phyloP scores from a whole-genome alignment of 2,797 vertebrate species.

The Botia kubotai region DNA sequence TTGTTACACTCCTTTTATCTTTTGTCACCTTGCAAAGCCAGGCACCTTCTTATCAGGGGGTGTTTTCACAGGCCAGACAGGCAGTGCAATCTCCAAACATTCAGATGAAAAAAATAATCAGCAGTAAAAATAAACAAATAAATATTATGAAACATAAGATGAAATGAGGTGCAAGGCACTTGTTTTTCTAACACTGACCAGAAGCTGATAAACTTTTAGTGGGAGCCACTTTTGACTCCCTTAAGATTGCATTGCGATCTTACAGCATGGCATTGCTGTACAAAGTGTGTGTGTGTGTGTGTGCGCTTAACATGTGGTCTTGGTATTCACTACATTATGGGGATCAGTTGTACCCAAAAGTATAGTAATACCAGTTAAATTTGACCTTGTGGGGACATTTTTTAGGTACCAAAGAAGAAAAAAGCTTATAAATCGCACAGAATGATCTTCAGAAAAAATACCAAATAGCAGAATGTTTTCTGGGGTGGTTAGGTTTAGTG shows the following conservation, averaged over 20 bases:
- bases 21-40: neutral
- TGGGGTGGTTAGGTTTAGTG: no score
- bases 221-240: neutral
- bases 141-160: neutral
- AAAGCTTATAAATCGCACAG: no score
- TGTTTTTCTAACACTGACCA: no score
- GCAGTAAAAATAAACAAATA: neutral
- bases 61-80: neutral
- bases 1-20: slow-evolving; percentile 8
- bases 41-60: neutral
- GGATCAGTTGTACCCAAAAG: no score
- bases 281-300: no score
- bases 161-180: neutral
- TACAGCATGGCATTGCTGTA: neutral
- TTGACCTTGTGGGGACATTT: no score
- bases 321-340: neutral
- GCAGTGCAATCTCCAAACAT: neutral
- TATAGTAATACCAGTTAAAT: no score
- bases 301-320: no score
- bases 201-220: neutral
- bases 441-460: no score
- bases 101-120: neutral
- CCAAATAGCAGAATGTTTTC: no score
- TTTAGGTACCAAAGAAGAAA: no score
- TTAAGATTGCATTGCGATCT: neutral